Evolutionary conservation across 2,797 vertebrate genomes (phyloP), one percentile per base, ranked within the genome.

Genomic region (Centropyge bicolor): DNA sequence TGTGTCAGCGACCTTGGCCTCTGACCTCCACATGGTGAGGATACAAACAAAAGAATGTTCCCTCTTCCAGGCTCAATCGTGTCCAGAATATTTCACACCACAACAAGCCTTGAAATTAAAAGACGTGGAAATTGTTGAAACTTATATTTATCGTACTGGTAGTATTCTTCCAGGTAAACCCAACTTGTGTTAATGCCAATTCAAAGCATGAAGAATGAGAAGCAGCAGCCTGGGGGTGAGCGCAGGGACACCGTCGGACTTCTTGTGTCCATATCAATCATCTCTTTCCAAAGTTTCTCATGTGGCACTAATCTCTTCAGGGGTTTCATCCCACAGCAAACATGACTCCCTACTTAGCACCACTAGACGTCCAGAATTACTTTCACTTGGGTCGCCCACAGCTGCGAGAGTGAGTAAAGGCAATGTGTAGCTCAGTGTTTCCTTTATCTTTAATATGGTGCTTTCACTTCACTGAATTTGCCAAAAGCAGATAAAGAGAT

Each of bases 401-500:
- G 70, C 41, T 43, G 60, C 31, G 43, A 7, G 7, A 68, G 67
- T 52, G 46, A 45, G 75, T 24, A 46, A 59, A 45, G 41, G 75
- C 75, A 45, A 38, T 17, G 31, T 70, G 43, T 2, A 38, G 41
- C 65, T 72, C 62, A n/a, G 6, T 46, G 74, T 65, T 67, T 64
- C 65, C 57, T 57, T 62, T 31, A 6, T 67, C 20, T 63, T 77
- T 60, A 72, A 65, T 38, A 48, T 72, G 69, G 13, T 17, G 41
- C 59, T 66, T 68, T 61, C 51, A 20, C 57, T 59, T 65, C 52
- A 64, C 41, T 63, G 60, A 81, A 73, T 81, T 74, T 77, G 52
- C 63, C 76, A 79, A 87, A 74, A 64, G 70, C 57, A 76, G 79
- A 89, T 85, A 59, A 85, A 87, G 83, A 75, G 76, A 88, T 89